Conservation (phyloP, 2,888 invertebrate genomes). For the Actias luna region DNA sequence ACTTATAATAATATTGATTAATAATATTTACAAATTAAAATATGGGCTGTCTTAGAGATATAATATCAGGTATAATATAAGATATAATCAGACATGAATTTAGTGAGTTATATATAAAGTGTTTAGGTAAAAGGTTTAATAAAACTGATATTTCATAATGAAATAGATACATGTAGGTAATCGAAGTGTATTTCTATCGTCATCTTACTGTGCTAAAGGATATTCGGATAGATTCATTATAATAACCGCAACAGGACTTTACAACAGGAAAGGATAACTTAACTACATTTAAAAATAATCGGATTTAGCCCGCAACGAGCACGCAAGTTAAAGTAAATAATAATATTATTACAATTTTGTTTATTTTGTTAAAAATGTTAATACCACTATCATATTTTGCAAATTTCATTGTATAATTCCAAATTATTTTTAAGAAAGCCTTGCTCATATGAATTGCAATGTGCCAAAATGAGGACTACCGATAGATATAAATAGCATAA, state of each 20-base stretch:
- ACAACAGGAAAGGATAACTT: neutral
- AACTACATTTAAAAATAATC: neutral
- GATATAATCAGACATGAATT: conserved; percentile 7
- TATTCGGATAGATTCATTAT: neutral
- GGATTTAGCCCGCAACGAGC: conserved; percentile 6
- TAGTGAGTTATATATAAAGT: conserved; percentile 6
- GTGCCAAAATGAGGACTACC: neutral
- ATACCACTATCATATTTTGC: neutral
- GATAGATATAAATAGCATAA: too few relatives aligned
- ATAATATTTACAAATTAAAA: conserved; percentile 6
- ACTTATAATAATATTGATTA: conserved; percentile 2
- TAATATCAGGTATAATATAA: conserved; percentile 9
- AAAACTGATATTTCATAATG: neutral
- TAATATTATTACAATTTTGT: too few relatives aligned
- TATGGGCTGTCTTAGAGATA: conserved; percentile 4
- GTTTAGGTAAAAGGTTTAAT: neutral
- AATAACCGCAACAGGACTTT: neutral
- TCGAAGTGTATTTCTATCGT: neutral
- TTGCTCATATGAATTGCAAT: neutral
- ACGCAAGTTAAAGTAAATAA: neutral
- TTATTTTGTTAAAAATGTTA: neutral
- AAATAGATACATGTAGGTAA: neutral
- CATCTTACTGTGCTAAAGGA: neutral
- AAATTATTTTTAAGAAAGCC: neutral
- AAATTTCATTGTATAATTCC: neutral